These are phyloP conservation scores for Acestrorhynchus altus DNA, from an alignment of 2,797 vertebrate species.

Conservation along the genomic window DNA sequence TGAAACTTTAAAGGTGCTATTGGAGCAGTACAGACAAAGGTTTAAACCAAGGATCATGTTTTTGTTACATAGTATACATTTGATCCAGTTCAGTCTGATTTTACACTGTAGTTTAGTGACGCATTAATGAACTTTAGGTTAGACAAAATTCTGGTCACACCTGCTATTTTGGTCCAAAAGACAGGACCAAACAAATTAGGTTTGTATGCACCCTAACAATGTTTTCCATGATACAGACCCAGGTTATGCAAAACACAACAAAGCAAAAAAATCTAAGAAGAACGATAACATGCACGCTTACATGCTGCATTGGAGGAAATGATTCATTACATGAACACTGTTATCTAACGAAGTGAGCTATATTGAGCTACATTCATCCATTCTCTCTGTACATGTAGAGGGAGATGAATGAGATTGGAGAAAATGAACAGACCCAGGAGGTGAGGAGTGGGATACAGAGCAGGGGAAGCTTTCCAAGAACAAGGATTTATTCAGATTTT, in stretches of 20 bases:
- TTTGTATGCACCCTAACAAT: too few species aligned
- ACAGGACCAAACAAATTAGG: too few species aligned
- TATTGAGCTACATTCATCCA: slow-evolving; percentile 50
- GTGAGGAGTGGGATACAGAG: slow-evolving; percentile 21
- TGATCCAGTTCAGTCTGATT: too few species aligned
- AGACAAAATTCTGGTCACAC: too few species aligned
- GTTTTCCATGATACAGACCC: too few species aligned
- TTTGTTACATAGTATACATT: too few species aligned
- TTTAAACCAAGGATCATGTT: too few species aligned
- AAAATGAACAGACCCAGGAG: slow-evolving; percentile 44
- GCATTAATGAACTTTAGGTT: too few species aligned
- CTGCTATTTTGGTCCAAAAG: too few species aligned
- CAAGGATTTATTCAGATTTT: slow-evolving; percentile 17
- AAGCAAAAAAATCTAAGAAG: background rate
- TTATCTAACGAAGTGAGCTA: slow-evolving; percentile 36
- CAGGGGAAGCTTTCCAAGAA: slow-evolving; percentile 39
- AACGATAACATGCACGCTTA: background rate
- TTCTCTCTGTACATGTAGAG: slow-evolving; percentile 40
- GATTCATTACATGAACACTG: slow-evolving; percentile 42
- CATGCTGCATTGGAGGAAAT: slow-evolving; percentile 23
- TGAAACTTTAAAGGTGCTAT: too few species aligned
- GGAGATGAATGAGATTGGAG: slow-evolving; percentile 45
- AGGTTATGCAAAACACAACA: background rate
- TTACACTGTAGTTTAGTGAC: too few species aligned
- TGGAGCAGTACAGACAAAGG: too few species aligned